phyloP scores from a whole-genome alignment of 2,797 vertebrate species.

The Gymnothorax javanicus region DNA sequence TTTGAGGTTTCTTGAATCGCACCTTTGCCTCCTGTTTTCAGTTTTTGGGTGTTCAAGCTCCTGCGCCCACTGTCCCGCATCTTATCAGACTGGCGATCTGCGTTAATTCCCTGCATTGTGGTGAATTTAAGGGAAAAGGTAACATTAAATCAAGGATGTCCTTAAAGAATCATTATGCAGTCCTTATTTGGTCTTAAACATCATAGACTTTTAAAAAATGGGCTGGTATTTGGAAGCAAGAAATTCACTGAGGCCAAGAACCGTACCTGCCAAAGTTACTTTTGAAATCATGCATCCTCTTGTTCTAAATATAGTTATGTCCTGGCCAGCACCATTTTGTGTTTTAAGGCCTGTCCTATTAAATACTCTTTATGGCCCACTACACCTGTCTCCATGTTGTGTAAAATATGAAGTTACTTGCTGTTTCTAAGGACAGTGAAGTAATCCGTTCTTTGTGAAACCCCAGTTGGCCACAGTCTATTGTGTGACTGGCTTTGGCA shows the following conservation, averaged over 20 bases:
- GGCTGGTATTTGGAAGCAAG: background rate
- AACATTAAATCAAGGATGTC: background rate
- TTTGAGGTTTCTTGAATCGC: background rate
- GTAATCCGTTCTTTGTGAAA: background rate
- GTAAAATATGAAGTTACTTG: background rate
- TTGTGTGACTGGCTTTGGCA: slow-evolving; percentile 26
- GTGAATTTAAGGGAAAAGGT: background rate
- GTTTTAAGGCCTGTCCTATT: background rate
- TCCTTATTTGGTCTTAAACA: background rate
- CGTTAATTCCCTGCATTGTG: background rate
- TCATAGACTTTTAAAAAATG: background rate
- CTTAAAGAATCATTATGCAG: background rate
- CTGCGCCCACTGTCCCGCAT: background rate
- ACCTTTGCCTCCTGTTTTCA: background rate
- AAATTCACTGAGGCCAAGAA: background rate
- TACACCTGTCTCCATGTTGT: background rate
- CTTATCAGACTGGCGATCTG: background rate
- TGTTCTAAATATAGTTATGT: background rate
- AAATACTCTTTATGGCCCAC: background rate
- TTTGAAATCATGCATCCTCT: background rate
- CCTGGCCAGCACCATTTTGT: background rate
- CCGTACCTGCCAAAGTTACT: background rate
- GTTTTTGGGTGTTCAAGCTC: too few relatives aligned
- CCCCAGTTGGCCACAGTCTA: background rate
- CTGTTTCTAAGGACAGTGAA: background rate